phyloP scores from a whole-genome alignment of 2,888 invertebrate genomes.

The Macrosiphum euphorbiae region DNA sequence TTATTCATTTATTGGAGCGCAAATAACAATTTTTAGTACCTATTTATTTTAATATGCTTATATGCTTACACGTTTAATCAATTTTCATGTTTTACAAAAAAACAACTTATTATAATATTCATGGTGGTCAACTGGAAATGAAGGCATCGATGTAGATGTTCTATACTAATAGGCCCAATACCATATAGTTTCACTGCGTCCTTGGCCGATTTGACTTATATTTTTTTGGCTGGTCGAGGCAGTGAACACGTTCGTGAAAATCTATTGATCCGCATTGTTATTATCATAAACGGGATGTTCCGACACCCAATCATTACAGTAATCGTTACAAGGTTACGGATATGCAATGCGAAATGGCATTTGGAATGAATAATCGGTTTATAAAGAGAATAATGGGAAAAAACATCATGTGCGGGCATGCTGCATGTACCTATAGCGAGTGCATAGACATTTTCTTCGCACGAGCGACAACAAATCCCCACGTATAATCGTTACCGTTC shows the following conservation, averaged over 20 bases:
- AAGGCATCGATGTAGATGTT: background rate
- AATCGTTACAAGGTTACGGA: slow-evolving; percentile 57
- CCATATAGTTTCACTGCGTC: background rate
- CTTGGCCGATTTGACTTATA: slow-evolving; percentile 36
- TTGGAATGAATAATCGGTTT: slow-evolving; percentile 54
- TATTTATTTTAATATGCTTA: background rate
- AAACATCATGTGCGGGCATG: background rate
- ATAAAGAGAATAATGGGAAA: background rate
- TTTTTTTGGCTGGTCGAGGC: background rate
- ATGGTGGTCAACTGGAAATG: background rate
- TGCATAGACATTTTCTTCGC: slow-evolving; percentile 6
- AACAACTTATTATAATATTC: background rate
- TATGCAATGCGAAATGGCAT: slow-evolving; percentile 11
- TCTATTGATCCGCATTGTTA: slow-evolving; percentile 37
- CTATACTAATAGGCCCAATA: background rate
- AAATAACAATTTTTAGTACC: too few relatives aligned
- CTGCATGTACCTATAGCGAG: background rate
- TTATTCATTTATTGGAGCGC: background rate
- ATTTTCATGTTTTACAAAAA: background rate
- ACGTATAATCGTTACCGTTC: slow-evolving; percentile 37
- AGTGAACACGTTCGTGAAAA: slow-evolving; percentile 44
- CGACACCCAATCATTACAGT: slow-evolving; percentile 25
- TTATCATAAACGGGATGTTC: slow-evolving; percentile 25
- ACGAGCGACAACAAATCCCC: slow-evolving; percentile 42
- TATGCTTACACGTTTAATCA: background rate